These are phyloP conservation scores for Oceanodroma leucorhoa DNA, from an alignment of 2,797 vertebrate genomes.

Conservation along the genomic window DNA sequence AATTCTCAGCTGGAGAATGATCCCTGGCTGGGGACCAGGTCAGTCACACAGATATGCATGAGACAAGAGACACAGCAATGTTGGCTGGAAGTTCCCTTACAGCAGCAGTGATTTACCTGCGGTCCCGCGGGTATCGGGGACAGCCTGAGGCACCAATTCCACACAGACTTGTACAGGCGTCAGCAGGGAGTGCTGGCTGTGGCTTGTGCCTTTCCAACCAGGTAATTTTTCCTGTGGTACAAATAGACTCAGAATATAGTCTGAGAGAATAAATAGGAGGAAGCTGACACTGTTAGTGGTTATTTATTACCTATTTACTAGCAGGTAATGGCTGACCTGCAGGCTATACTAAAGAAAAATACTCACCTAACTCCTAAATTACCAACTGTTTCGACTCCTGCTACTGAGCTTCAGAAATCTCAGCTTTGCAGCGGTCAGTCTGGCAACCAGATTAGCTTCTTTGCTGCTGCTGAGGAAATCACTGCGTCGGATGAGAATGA, in stretches of 20 bases:
- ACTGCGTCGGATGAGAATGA: not conserved
- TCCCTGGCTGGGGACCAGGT: not conserved
- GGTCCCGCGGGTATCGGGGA: not conserved
- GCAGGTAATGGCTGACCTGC: not conserved
- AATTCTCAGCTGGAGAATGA: not conserved
- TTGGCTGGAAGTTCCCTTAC: not conserved
- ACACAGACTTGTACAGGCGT: not conserved
- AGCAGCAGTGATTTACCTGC: conserved; percentile 5
- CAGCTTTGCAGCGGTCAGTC: not conserved
- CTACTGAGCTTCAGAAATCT: not conserved
- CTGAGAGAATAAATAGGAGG: not conserved
- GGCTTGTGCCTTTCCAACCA: not conserved
- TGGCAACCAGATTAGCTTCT: not conserved
- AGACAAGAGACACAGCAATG: not conserved
- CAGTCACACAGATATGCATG: not conserved
- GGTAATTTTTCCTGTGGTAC: not conserved
- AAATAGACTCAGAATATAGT: not conserved
- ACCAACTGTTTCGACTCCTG: not conserved
- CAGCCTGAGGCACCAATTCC: not conserved
- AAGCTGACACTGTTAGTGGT: not conserved
- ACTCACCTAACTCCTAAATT: not conserved
- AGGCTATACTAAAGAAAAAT: not conserved
- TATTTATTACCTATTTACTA: conserved; percentile 37
- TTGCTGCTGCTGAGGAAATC: not conserved
- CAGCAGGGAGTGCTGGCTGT: not conserved